Base-by-base conservation (phyloP, 2,888 invertebrate species). In the Loripinus fragilis region DNA sequence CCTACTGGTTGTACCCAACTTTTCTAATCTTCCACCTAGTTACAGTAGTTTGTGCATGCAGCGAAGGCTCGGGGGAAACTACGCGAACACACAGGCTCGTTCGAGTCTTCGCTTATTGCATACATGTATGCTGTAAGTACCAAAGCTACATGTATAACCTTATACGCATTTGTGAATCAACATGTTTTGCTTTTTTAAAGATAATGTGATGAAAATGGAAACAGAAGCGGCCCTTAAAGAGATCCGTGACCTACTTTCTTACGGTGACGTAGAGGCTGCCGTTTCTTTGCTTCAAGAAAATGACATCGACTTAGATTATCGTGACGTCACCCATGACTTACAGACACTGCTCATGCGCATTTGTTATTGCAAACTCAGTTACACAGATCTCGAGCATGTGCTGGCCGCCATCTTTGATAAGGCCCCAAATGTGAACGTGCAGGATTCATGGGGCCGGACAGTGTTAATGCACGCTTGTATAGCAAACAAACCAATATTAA, bases 381-480 rank as follows among this genome's bases (percentile, higher is more conserved):
- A 80, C 15, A 74, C 74, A 20, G 74, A 76, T 5, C 42, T 85
- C 38, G 38, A 83, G n/a, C 66, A 64, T 17, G 73, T 88, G 1
- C 48, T 88, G 20, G 85, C 85, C 74, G 68, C 75, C 15, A 70
- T 89, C 2, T 81, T 87, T 64, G 83, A 83, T 3, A 75, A 80
- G 25, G 69, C 73, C 64, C 85, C 87, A 70, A 86, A 89, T 75
- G 83, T 88, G 0, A 88, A 90, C 72, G 70, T 86, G 20, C 85
- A 87, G 48, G 91, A 91, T 74, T 84, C 87, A 0, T 78, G 83
- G 48, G 91, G 90, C 2, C 42, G 89, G 20, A 90, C 91, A 0
- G 89, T 87, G 0, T 60, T 90, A 30, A 89, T 89, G 87, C 91
- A 91, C 52, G 87, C 90, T 12, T 90, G 90, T 71, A 88, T 91